Conservation (phyloP, 2,797 vertebrate species). For the Bucorvus abyssinicus region DNA sequence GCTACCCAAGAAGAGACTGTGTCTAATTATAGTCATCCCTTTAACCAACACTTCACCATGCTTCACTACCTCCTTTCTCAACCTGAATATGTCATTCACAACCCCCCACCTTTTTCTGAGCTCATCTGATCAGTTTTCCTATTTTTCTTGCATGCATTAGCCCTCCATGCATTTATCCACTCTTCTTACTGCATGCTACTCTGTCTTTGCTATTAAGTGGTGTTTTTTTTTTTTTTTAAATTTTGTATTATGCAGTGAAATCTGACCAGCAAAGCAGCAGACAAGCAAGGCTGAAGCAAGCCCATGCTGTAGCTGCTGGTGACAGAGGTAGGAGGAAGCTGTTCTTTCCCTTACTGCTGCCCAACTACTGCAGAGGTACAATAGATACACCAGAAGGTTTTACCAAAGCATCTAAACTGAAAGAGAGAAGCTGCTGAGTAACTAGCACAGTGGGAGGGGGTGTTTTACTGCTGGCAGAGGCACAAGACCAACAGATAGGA, state of each 20-base stretch:
- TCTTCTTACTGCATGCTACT: neutral
- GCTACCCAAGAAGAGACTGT: neutral
- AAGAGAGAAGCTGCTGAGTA: neutral
- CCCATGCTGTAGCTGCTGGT: neutral
- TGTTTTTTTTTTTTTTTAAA: neutral
- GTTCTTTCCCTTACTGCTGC: neutral
- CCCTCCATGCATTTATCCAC: neutral
- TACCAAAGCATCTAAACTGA: neutral
- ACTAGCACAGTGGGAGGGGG: neutral
- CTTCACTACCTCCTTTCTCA: neutral
- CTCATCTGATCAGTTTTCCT: neutral
- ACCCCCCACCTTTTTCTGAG: neutral
- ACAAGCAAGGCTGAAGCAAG: neutral
- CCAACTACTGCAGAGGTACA: fast-evolving
- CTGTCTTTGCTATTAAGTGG: neutral
- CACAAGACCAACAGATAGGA: neutral
- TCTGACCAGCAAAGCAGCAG: neutral
- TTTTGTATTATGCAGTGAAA: neutral
- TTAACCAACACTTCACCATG: neutral
- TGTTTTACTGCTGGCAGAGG: neutral
- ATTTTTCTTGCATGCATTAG: neutral
- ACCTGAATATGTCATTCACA: neutral
- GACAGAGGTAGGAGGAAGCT: neutral
- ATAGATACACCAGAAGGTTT: neutral
- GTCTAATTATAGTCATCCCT: neutral